Base-by-base conservation (phyloP, 2,113 vertebrate genomes). In the Pipra filicauda region DNA sequence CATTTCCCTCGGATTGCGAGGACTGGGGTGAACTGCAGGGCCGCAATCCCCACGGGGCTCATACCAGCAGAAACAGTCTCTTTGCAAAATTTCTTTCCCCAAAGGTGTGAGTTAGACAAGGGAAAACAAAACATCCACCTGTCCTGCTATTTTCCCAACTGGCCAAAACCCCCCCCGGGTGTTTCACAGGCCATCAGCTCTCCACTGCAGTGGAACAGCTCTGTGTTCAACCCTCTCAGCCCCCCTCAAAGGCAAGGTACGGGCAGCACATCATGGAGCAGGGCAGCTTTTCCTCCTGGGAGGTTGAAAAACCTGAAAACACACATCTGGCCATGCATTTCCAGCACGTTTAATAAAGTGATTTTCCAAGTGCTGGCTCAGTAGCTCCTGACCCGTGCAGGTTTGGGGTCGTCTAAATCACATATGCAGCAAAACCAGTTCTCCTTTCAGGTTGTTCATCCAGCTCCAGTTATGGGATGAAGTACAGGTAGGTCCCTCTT, bases 131-230 rank as follows among this genome's bases (percentile, higher is more conserved):
- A 46, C 19, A 55, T 24, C 78, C 74, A 72, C 88, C 57, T 73
- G 85, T 61, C 74, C 57, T 57, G 70, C 57, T 71, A 24, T 52
- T 74, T 74, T 59, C 46, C 35, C 85, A 9, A 21, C 44, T 12
- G 35, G 73, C 58, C 69, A 39, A 62, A 58, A 89, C 84, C 31
- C 5, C 11, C 51, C 52, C 26, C 5, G 2, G 15, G 72, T n/a
- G 41, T 74, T 87, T 91, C 93, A 80, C 6, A 9, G 88, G 69
- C 88, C 91, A 89, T 80, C 93, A 91, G 41, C 58, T 87, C 62
- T 12, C 46, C 77, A 20, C 73, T 16, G 44, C 81, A 27, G 67
- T 15, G 49, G 77, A 96, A 96, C 81, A n/a, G 54, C 64, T 87
- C 52, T 37, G 26, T 46, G 59, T 59, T 93, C 80, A 84, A 91